Conservation (phyloP, 2,888 invertebrate species). For the Eilema sororculum region DNA sequence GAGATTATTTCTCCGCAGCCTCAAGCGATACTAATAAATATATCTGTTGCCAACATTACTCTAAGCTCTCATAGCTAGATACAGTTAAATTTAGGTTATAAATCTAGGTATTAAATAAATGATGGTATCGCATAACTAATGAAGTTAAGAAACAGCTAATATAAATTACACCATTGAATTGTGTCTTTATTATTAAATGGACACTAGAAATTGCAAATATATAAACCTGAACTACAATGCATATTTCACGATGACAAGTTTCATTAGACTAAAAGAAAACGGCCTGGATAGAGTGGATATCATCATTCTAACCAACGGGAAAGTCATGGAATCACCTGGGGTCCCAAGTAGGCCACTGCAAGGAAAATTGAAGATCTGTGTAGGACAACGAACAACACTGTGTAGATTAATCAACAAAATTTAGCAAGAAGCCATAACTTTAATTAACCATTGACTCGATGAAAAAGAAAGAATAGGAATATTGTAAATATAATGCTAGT, state of each 20-base stretch:
- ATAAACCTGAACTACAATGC: background rate
- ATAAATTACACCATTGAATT: background rate
- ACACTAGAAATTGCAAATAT: background rate
- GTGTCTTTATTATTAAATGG: background rate
- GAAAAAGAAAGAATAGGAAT: too few relatives aligned
- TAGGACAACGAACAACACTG: too few relatives aligned
- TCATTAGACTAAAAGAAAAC: too few relatives aligned
- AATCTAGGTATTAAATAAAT: conserved; percentile 1
- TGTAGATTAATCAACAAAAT: too few relatives aligned
- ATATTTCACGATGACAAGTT: background rate
- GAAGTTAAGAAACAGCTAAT: conserved; percentile 5
- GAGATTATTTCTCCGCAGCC: conserved; percentile 38
- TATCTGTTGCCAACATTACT: conserved; percentile 31
- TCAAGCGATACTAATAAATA: conserved; percentile 38
- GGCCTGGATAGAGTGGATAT: too few relatives aligned
- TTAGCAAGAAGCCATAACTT: too few relatives aligned
- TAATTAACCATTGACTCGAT: too few relatives aligned
- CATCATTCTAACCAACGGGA: too few relatives aligned
- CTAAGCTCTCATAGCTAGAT: conserved; percentile 18
- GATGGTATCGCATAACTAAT: background rate
- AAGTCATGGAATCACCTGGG: too few relatives aligned
- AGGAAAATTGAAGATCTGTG: too few relatives aligned
- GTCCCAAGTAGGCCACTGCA: too few relatives aligned
- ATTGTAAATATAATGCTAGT: too few relatives aligned
- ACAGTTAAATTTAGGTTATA: conserved; percentile 16